phyloP scores from a whole-genome alignment of 2,888 invertebrate species.

The Ormia ochracea region DNA sequence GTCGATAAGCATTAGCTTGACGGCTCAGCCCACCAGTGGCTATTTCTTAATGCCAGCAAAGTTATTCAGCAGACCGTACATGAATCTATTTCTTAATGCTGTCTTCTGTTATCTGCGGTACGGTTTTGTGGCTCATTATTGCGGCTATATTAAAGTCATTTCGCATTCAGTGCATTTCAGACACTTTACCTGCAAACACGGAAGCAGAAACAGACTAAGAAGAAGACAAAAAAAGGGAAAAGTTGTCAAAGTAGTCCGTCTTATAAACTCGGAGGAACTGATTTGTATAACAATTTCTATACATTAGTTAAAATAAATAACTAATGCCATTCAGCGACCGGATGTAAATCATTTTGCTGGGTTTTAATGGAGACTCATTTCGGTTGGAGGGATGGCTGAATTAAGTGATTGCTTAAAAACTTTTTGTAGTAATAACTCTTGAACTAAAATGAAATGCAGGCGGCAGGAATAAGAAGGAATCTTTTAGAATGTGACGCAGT shows the following conservation, averaged over 20 bases:
- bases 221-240: neutral
- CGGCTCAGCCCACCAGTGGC: constrained; percentile 56
- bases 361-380: no score
- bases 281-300: neutral
- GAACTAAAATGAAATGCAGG: no score
- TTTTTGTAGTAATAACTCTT: no score
- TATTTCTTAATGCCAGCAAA: constrained; percentile 59
- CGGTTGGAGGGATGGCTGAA: no score
- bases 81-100: constrained; percentile 22
- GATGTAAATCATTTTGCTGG: no score
- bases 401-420: no score
- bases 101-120: neutral
- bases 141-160: constrained; percentile 56
- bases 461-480: no score
- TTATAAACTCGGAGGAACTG: constrained; percentile 12
- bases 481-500: no score
- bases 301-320: no score
- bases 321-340: no score
- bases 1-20: constrained; percentile 64
- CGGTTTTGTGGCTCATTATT: constrained; percentile 27
- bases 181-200: constrained; percentile 42
- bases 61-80: constrained; percentile 57
- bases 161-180: constrained; percentile 60
- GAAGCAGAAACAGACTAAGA: constrained; percentile 52
- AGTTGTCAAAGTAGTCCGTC: constrained; percentile 27